Percentiles rank a stretch among this genome's conserved stretches.
phyloP scores from a whole-genome alignment of 2,113 vertebrate species.

The Eonycteris spelaea region DNA sequence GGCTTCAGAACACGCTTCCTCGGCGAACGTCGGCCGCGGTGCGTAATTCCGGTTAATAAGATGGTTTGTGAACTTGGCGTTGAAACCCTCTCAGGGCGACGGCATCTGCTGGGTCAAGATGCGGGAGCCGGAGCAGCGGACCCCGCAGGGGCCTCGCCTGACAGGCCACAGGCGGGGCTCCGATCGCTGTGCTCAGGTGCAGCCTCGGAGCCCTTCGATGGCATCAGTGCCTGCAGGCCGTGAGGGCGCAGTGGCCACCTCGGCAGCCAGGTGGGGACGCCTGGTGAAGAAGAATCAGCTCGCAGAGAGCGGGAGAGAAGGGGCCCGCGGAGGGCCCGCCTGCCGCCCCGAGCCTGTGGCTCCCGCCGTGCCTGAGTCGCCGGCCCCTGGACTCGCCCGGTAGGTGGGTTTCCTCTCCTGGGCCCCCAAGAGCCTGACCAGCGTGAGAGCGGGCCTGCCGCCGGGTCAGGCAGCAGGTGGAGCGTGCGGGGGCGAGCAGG shows the following conservation, averaged over 20 bases:
- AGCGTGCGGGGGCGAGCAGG: rapidly evolving
- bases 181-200: no score
- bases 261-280: background rate
- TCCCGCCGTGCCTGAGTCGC: rapidly evolving
- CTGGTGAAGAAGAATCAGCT: background rate
- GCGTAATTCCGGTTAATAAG: background rate
- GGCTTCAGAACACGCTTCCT: background rate
- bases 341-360: rapidly evolving
- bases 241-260: rapidly evolving
- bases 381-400: background rate
- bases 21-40: background rate
- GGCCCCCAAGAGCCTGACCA: rapidly evolving
- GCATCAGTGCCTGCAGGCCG: no score
- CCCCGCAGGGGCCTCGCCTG: rapidly evolving
- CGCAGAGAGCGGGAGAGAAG: no score
- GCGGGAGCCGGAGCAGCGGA: background rate
- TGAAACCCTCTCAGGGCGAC: background rate
- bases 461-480: background rate
- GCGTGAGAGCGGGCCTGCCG: rapidly evolving
- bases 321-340: no score
- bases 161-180: background rate
- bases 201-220: rapidly evolving
- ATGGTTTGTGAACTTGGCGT: background rate
- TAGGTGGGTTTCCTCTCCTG: background rate
- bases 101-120: background rate